These are phyloP conservation scores for Scomberomorus guttatus DNA, from an alignment of 2,797 vertebrate genomes.

Conservation along the genomic window DNA sequence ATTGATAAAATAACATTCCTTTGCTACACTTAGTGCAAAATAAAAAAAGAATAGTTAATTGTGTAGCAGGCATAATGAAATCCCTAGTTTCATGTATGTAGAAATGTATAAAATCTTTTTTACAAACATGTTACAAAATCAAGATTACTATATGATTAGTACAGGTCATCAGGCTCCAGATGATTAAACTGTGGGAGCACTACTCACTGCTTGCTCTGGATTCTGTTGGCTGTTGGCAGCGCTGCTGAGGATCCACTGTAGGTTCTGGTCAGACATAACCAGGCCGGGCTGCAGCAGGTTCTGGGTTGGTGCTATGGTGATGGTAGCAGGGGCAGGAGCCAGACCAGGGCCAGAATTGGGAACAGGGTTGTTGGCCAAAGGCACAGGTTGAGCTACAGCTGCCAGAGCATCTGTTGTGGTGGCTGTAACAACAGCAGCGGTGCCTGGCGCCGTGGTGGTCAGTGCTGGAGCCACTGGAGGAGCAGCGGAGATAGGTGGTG, in stretches of 20 bases:
- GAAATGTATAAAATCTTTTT: neutral
- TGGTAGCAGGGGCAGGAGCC: constrained; percentile 81
- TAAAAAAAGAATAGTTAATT: neutral
- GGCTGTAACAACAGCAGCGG: constrained; percentile 52
- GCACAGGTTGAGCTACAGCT: constrained; percentile 85
- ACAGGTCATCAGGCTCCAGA: too few relatives aligned
- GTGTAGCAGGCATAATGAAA: neutral
- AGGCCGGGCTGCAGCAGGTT: constrained; percentile 93
- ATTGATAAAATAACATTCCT: neutral
- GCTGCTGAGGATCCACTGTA: constrained; percentile 98
- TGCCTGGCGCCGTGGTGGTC: constrained; percentile 48
- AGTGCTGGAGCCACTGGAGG: constrained; percentile 54
- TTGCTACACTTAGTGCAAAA: neutral
- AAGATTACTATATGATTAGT: neutral
- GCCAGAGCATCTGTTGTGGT: constrained; percentile 53
- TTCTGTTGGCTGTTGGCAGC: constrained; percentile 91
- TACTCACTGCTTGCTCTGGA: constrained; percentile 93
- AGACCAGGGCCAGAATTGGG: constrained; percentile 66
- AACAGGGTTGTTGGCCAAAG: constrained; percentile 87
- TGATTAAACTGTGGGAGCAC: neutral
- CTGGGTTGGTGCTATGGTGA: constrained; percentile 90
- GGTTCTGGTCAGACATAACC: constrained; percentile 97
- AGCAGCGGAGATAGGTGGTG: constrained; percentile 75
- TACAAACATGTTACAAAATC: neutral
- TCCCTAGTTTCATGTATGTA: neutral